These are phyloP conservation scores for Tridacna crocea DNA, from an alignment of 2,888 invertebrate species.

Conservation along the genomic window DNA sequence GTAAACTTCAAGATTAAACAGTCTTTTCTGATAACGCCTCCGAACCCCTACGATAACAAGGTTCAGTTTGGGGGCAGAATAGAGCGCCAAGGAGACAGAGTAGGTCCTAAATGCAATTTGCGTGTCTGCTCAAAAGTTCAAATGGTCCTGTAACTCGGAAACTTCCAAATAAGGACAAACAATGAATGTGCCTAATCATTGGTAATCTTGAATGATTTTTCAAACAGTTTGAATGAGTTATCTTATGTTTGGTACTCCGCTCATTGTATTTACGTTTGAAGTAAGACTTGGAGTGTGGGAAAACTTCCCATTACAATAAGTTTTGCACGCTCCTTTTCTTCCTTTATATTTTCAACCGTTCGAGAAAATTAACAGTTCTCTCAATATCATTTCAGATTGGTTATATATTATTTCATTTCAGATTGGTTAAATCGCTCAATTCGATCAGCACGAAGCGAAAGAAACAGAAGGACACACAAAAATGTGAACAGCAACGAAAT, in stretches of 20 bases:
- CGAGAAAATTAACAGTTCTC: too few species aligned
- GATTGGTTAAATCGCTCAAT: slow-evolving; percentile 14
- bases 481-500: slow-evolving; percentile 10
- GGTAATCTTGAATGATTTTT: slow-evolving; percentile 14
- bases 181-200: not conserved
- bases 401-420: not conserved
- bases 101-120: slow-evolving; percentile 18
- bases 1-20: slow-evolving; percentile 20
- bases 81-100: not conserved
- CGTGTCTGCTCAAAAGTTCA: slow-evolving; percentile 1
- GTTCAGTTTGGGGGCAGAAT: not conserved
- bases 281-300: too few species aligned
- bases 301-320: too few species aligned
- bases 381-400: slow-evolving; percentile 5
- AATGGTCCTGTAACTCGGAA: slow-evolving; percentile 16
- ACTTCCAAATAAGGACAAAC: slow-evolving; percentile 14
- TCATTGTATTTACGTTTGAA: too few species aligned
- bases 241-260: not conserved
- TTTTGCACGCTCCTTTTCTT: too few species aligned
- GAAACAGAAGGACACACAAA: slow-evolving; percentile 15
- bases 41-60: not conserved
- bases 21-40: slow-evolving; percentile 25
- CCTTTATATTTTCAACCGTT: too few species aligned
- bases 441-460: not conserved
- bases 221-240: slow-evolving; percentile 19